phyloP scores from a whole-genome alignment of 2,113 vertebrate species.

The Crotalus horridus region DNA sequence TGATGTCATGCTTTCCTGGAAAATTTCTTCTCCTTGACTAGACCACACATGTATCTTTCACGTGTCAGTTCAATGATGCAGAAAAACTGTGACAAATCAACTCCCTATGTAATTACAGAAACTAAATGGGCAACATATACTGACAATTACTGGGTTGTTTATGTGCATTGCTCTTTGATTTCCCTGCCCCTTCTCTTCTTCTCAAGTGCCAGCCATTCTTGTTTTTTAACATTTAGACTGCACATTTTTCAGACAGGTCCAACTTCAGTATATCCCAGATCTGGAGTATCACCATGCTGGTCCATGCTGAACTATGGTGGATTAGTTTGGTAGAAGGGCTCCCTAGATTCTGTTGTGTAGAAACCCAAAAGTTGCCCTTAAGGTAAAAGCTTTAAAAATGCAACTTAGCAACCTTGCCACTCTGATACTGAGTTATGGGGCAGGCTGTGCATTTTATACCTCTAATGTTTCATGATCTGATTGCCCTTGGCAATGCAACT shows the following conservation, averaged over 20 bases:
- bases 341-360: neutral
- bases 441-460: neutral
- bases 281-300: fast-evolving
- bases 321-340: neutral
- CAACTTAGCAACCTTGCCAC: neutral
- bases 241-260: neutral
- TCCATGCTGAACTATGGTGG: neutral
- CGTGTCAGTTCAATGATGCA: slow-evolving; percentile 44
- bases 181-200: neutral
- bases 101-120: slow-evolving; percentile 53
- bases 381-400: neutral
- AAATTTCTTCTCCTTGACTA: slow-evolving; percentile 44
- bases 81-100: slow-evolving; percentile 55
- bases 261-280: neutral
- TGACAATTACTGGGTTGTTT: slow-evolving; percentile 31
- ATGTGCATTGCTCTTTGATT: neutral
- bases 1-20: slow-evolving; percentile 28
- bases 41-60: slow-evolving; percentile 26
- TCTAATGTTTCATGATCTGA: neutral
- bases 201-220: neutral
- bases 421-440: neutral
- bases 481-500: no score
- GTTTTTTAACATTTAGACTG: neutral
- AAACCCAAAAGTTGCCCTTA: neutral
- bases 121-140: slow-evolving; percentile 50